Evolutionary conservation across 2,797 vertebrate genomes (phyloP).

Genomic region (Spheniscus humboldti): DNA sequence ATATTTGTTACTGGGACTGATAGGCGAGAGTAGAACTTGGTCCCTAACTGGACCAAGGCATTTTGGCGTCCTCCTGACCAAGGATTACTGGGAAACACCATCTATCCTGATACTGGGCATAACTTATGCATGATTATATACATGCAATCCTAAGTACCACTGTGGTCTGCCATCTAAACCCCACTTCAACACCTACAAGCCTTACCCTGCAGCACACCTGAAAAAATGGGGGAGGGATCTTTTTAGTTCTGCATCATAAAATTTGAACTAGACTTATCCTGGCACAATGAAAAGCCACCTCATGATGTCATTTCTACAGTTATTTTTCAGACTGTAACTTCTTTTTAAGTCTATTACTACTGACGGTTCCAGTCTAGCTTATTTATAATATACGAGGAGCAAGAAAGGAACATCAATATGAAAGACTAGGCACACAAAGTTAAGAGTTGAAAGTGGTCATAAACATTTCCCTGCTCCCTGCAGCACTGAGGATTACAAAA

Average conservation of each 20-base stretch:
- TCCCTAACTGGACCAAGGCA: not conserved
- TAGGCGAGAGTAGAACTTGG: not conserved
- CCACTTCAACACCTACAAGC: fast-evolving
- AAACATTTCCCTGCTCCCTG: not conserved
- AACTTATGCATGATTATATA: not conserved
- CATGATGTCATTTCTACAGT: not conserved
- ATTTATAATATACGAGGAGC: not conserved
- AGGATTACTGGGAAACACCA: not conserved
- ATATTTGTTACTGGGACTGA: not conserved
- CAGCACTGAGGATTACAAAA: not conserved
- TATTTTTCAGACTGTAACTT: not conserved
- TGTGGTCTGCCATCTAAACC: not conserved
- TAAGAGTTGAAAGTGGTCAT: not conserved
- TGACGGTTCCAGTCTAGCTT: not conserved
- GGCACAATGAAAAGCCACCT: not conserved
- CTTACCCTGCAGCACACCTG: not conserved
- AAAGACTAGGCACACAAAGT: not conserved
- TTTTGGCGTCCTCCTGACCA: not conserved
- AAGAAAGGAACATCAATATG: not conserved
- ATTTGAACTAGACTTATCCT: not conserved
- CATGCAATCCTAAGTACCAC: not conserved
- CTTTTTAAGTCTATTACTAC: not conserved
- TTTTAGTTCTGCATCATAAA: not conserved
- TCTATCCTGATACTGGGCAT: fast-evolving
- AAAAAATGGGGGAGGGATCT: not conserved